A percentile compares a stretch with the other conserved stretches of the same genome.
Conservation (phyloP, 2,797 vertebrate genomes). For the Chrysocyon brachyurus region DNA sequence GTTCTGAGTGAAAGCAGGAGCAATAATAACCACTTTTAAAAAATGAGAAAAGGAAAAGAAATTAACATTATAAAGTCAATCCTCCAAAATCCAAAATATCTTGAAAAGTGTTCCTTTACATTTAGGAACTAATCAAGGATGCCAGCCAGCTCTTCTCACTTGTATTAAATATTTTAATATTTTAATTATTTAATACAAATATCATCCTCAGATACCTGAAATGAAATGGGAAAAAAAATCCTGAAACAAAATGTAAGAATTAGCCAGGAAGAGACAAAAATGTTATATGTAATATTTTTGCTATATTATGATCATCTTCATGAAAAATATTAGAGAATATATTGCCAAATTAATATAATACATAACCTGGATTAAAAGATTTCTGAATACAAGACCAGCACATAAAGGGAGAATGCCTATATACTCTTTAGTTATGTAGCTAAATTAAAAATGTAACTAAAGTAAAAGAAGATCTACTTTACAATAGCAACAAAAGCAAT, state of each 20-base stretch:
- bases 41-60: not conserved
- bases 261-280: not conserved
- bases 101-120: not conserved
- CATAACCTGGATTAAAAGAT: not conserved
- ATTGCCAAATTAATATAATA: constrained; percentile 29
- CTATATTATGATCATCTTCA: not conserved
- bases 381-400: not conserved
- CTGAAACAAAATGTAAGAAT: constrained; percentile 25
- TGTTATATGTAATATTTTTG: not conserved
- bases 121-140: not conserved
- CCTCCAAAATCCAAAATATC: not conserved
- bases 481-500: not conserved
- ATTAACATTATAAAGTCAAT: not conserved
- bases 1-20: not conserved
- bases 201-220: not conserved
- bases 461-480: constrained; percentile 3
- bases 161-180: constrained; percentile 22
- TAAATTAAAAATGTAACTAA: constrained; percentile 50
- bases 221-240: not conserved
- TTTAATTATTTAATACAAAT: not conserved
- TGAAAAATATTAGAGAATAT: not conserved
- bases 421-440: not conserved
- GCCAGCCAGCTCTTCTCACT: not conserved
- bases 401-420: not conserved
- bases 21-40: constrained; percentile 17